phyloP scores from a whole-genome alignment of 1,140 invertebrate genomes.

The Bathynomus jamesi region DNA sequence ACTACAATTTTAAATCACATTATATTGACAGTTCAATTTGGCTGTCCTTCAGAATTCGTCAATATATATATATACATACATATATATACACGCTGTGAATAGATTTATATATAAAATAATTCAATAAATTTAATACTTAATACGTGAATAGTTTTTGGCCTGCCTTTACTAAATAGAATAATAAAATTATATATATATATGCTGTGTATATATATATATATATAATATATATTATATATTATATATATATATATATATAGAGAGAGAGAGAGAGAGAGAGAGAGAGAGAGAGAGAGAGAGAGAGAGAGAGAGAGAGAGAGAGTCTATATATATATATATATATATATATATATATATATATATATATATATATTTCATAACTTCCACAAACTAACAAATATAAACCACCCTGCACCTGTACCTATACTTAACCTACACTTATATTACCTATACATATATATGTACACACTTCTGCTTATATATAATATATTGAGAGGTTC shows the following conservation, averaged over 20 bases:
- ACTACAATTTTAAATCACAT: no score
- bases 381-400: not conserved
- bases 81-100: not conserved
- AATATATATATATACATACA: not conserved
- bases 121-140: no score
- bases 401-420: not conserved
- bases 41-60: no score
- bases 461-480: not conserved
- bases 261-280: no score
- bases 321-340: conserved; percentile 1
- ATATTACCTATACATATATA: not conserved
- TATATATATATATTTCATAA: not conserved
- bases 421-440: not conserved
- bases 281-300: no score
- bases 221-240: not conserved
- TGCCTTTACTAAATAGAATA: not conserved
- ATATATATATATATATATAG: conserved; percentile 1
- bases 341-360: conserved; percentile 2
- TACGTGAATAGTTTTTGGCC: no score
- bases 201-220: not conserved
- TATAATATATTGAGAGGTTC: no score
- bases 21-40: no score
- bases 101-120: not conserved
- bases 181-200: not conserved
- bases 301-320: no score